Percentiles rank a stretch among this genome's conserved stretches.
These are phyloP conservation scores for Ellobium chinense DNA, from an alignment of 2,888 invertebrate species.

Conservation along the genomic window DNA sequence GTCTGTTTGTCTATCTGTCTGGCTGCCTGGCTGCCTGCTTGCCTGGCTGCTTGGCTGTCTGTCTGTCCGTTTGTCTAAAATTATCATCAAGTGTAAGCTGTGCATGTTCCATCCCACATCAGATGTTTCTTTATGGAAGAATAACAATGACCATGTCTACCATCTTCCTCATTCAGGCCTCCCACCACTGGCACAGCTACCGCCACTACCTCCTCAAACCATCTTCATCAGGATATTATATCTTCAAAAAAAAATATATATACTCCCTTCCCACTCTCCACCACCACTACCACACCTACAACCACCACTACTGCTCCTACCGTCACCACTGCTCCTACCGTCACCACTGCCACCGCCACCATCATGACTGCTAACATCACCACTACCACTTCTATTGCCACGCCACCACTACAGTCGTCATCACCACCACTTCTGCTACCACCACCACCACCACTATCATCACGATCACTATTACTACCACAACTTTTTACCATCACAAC, in stretches of 20 bases:
- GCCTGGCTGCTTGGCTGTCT: neutral
- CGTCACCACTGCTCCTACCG: too few relatives aligned
- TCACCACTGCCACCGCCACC: neutral
- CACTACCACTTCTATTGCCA: neutral
- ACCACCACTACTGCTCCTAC: neutral
- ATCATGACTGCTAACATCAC: too few relatives aligned
- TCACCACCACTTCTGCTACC: slow-evolving; percentile 25
- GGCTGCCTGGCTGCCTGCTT: neutral
- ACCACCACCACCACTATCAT: slow-evolving; percentile 10
- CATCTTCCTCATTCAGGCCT: too few relatives aligned
- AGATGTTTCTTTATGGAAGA: too few relatives aligned
- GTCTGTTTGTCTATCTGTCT: slow-evolving; percentile 1
- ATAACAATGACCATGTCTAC: too few relatives aligned
- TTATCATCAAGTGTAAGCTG: too few relatives aligned
- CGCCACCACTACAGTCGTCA: neutral
- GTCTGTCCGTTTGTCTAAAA: neutral
- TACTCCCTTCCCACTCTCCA: neutral
- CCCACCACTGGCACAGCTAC: too few relatives aligned
- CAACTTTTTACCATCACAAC: too few relatives aligned
- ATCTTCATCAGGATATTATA: too few relatives aligned
- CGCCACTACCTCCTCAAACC: too few relatives aligned
- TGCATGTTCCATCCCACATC: too few relatives aligned
- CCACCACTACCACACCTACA: neutral
- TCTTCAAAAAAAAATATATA: too few relatives aligned
- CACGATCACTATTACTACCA: slow-evolving; percentile 20